These are phyloP conservation scores for Strigops habroptila DNA, from an alignment of 2,113 vertebrate genomes.

Conservation along the genomic window DNA sequence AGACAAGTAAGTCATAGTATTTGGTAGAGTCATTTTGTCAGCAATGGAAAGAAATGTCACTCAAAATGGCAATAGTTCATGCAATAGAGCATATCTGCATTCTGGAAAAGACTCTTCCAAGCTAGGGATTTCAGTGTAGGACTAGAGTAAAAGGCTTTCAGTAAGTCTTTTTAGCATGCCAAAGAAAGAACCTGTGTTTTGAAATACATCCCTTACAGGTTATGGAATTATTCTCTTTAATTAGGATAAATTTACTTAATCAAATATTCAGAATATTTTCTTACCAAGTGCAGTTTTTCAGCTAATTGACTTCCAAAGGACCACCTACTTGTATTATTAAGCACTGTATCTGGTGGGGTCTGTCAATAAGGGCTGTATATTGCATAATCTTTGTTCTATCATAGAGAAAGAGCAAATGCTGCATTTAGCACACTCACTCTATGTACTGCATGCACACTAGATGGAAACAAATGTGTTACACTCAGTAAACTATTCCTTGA, in stretches of 20 bases:
- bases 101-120: background rate
- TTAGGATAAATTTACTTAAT: background rate
- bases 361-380: background rate
- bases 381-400: background rate
- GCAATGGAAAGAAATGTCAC: background rate
- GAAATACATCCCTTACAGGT: background rate
- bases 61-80: background rate
- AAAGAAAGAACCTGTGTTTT: background rate
- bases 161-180: background rate
- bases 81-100: background rate
- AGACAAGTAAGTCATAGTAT: background rate
- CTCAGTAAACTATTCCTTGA: background rate
- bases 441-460: background rate
- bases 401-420: background rate
- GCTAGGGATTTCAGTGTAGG: background rate
- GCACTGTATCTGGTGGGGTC: background rate
- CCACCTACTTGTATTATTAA: background rate
- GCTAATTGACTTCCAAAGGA: background rate
- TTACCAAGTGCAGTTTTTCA: background rate
- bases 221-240: background rate
- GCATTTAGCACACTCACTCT: background rate
- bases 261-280: background rate
- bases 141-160: background rate
- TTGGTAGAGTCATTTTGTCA: background rate
- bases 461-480: background rate